Evolutionary conservation across 1,140 invertebrate genomes (phyloP).

Genomic region (Batillaria attramentaria): DNA sequence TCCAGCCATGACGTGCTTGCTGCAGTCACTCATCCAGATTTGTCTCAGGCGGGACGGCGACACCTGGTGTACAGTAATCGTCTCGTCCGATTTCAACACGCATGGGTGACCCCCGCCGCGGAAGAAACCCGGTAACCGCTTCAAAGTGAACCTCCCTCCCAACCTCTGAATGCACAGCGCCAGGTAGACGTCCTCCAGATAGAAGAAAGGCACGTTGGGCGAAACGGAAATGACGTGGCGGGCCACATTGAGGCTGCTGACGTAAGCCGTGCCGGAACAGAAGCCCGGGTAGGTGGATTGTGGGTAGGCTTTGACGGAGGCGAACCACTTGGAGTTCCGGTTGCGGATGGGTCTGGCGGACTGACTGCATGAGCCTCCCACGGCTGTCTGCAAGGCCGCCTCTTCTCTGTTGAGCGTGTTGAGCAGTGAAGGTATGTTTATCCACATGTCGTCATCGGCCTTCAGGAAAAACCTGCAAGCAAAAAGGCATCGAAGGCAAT

Average conservation of each 20-base stretch:
- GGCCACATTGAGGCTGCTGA: conserved; percentile 68
- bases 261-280: conserved; percentile 71
- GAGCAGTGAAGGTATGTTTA: conserved; percentile 61
- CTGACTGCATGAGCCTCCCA: conserved; percentile 39
- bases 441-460: conserved; percentile 74
- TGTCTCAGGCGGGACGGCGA: conserved; percentile 4
- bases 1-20: too few relatives aligned
- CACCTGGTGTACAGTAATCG: conserved; percentile 39
- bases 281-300: conserved; percentile 67
- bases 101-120: conserved; percentile 22
- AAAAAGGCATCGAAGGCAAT: not conserved
- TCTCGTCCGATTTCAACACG: conserved; percentile 13
- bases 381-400: conserved; percentile 19
- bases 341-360: conserved; percentile 51
- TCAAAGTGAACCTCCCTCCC: conserved; percentile 29
- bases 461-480: conserved; percentile 73
- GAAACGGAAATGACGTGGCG: conserved; percentile 60
- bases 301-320: conserved; percentile 63
- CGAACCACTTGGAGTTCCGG: conserved; percentile 71
- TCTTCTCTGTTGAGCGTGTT: conserved; percentile 27
- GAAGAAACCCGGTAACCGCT: conserved; percentile 36
- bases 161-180: conserved; percentile 55
- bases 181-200: conserved; percentile 71
- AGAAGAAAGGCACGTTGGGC: conserved; percentile 63
- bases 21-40: too few relatives aligned